Conservation (phyloP, 2,888 invertebrate genomes). For the Pristionchus exspectatus region DNA sequence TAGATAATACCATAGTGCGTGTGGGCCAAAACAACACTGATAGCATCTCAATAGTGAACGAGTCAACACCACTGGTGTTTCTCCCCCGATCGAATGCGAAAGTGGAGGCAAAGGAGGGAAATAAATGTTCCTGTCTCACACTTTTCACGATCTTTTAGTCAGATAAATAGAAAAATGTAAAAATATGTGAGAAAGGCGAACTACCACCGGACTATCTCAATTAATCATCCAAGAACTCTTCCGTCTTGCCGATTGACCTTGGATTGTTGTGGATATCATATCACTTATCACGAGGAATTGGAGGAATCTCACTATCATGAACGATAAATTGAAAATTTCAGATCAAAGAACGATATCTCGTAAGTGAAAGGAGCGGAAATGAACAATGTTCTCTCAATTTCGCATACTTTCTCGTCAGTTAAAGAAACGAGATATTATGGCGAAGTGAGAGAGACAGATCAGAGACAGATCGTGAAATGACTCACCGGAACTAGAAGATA, state of each 20-base stretch:
- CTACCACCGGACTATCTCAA: neutral
- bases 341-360: neutral
- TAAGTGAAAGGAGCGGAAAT: neutral
- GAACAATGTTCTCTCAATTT: too few species aligned
- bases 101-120: neutral
- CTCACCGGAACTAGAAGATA: neutral
- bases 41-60: conserved; percentile 4
- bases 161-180: too few species aligned
- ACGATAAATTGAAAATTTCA: too few species aligned
- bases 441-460: neutral
- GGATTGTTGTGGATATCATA: neutral
- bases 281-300: neutral
- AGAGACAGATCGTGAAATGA: neutral
- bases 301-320: too few species aligned
- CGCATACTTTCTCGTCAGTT: too few species aligned
- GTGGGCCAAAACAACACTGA: conserved; percentile 8
- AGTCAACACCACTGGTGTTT: conserved; percentile 8
- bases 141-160: too few species aligned
- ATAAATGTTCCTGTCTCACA: too few species aligned
- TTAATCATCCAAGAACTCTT: neutral
- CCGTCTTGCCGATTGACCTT: neutral
- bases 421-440: neutral
- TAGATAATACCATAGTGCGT: neutral
- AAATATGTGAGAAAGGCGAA: neutral
- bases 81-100: neutral